Conservation (phyloP, 2,113 vertebrate genomes). For the Brevimyrus niger region DNA sequence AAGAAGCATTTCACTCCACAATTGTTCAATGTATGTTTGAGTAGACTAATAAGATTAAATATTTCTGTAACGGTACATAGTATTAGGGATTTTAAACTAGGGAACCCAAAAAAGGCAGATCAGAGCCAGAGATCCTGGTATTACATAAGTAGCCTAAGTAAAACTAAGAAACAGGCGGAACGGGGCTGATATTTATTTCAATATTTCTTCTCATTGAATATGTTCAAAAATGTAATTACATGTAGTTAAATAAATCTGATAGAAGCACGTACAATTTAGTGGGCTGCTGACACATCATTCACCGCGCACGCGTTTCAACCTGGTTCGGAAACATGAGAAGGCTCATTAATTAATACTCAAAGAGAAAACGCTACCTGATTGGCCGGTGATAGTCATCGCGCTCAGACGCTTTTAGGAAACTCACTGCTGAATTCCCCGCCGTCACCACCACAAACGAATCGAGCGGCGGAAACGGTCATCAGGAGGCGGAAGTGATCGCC, state of each 20-base stretch:
- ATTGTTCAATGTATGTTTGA: neutral
- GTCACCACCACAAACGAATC: neutral
- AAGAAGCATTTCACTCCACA: neutral
- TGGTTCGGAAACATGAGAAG: neutral
- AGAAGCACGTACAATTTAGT: neutral
- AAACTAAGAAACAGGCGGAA: neutral
- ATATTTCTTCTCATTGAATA: neutral
- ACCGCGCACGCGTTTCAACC: neutral
- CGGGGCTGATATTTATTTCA: neutral
- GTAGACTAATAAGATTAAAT: neutral
- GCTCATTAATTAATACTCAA: neutral
- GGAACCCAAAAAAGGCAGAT: neutral
- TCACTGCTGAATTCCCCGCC: neutral
- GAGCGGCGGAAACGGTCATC: neutral
- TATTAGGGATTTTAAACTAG: neutral
- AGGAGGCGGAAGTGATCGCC: neutral
- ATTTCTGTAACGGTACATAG: neutral
- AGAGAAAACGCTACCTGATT: neutral
- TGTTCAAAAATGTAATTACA: neutral
- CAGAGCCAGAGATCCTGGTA: neutral
- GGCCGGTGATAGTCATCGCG: neutral
- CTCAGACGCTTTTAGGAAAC: neutral
- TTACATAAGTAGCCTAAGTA: neutral
- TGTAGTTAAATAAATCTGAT: neutral
- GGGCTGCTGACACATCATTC: neutral